Percentiles rank a stretch among this genome's conserved stretches.
Evolutionary conservation across 2,797 vertebrate genomes (phyloP).

Genomic region (Eulemur rubriventer): DNA sequence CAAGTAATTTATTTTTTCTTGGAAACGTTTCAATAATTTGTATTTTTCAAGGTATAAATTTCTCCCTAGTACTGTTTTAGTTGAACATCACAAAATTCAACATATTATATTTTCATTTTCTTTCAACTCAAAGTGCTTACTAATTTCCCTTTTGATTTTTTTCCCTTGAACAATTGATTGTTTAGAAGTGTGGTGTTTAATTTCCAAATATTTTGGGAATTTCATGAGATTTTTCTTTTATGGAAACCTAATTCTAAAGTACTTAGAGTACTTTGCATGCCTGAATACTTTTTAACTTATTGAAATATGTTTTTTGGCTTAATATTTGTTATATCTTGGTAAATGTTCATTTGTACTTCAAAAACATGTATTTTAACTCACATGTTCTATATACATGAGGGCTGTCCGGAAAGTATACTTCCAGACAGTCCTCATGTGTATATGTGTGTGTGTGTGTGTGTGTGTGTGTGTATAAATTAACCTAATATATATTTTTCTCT

Average conservation of each 20-base stretch:
- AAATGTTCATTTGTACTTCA: neutral
- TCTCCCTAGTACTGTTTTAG: neutral
- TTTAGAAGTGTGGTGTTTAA: neutral
- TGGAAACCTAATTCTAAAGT: neutral
- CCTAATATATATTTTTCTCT: no score
- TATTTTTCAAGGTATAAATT: neutral
- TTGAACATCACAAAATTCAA: neutral
- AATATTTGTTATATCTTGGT: neutral
- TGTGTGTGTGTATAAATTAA: no score
- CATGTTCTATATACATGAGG: no score
- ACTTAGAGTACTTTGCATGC: neutral
- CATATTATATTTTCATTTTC: neutral
- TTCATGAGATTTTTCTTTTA: neutral
- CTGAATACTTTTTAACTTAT: neutral
- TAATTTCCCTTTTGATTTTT: neutral
- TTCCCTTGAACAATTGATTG: neutral
- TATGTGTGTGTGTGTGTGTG: no score
- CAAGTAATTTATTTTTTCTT: neutral
- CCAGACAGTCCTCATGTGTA: no score
- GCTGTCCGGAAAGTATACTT: no score
- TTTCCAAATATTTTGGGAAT: neutral
- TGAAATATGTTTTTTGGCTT: neutral
- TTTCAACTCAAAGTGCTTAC: neutral
- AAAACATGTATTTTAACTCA: neutral
- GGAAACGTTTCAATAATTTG: neutral